Percentiles rank a stretch among this genome's conserved stretches.
These are phyloP conservation scores for Drosophila fulvimacula DNA, from an alignment of 2,888 invertebrate species.

Conservation along the genomic window DNA sequence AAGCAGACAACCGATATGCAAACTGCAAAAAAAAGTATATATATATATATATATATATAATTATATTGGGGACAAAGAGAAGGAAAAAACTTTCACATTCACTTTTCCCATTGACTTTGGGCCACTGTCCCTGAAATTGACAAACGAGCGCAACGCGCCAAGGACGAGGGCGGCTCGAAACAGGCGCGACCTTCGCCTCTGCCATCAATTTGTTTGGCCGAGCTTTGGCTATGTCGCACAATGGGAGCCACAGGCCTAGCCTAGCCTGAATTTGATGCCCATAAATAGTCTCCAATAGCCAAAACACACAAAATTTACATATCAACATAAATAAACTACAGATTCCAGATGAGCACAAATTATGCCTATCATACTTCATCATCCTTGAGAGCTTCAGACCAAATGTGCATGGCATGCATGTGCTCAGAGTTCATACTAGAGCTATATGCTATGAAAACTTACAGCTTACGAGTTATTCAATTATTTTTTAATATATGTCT, in stretches of 20 bases:
- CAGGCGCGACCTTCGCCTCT: constrained; percentile 67
- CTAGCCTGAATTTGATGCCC: constrained; percentile 34
- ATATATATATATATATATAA: constrained; percentile 7
- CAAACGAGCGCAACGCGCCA: constrained; percentile 35
- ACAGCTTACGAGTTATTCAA: no score
- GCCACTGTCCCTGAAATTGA: constrained; percentile 60
- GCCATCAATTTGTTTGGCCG: constrained; percentile 58
- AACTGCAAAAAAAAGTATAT: constrained; percentile 31
- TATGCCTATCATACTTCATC: constrained; percentile 8
- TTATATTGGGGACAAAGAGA: constrained; percentile 10
- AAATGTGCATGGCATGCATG: constrained; percentile 4
- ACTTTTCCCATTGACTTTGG: constrained; percentile 59
- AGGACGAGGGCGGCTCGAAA: constrained; percentile 27
- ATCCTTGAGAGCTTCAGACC: neutral
- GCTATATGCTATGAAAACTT: no score
- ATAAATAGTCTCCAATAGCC: constrained; percentile 51
- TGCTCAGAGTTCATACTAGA: neutral
- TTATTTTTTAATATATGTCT: neutral
- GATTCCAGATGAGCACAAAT: constrained; percentile 8
- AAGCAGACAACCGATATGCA: constrained; percentile 58
- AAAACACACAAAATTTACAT: constrained; percentile 49
- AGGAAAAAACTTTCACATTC: constrained; percentile 57
- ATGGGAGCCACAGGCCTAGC: constrained; percentile 18
- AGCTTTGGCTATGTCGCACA: constrained; percentile 53
- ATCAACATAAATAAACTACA: constrained; percentile 14